Conservation (phyloP, 2,797 vertebrate genomes). For the Xenentodon cancila region DNA sequence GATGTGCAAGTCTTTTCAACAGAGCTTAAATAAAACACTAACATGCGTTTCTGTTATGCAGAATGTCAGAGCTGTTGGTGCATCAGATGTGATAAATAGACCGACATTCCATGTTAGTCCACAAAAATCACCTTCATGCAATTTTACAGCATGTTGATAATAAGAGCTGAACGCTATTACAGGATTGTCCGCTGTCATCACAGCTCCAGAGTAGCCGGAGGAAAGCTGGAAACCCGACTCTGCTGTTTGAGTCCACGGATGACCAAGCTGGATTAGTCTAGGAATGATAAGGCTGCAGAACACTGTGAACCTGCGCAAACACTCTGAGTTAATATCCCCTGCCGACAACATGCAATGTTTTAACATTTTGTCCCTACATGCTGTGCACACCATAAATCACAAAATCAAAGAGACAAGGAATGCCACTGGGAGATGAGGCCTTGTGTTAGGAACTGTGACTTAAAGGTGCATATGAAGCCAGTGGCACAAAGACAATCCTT, state of each 20-base stretch:
- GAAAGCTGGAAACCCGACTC: slow-evolving; percentile 72
- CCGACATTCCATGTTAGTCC: slow-evolving; percentile 37
- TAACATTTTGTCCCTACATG: slow-evolving; percentile 65
- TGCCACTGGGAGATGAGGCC: slow-evolving; percentile 37
- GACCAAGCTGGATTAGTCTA: slow-evolving; percentile 75
- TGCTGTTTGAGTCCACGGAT: slow-evolving; percentile 66
- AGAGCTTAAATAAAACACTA: neutral
- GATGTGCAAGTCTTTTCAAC: neutral
- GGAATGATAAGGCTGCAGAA: slow-evolving; percentile 75
- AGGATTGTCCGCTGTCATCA: slow-evolving; percentile 66
- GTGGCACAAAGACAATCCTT: slow-evolving; percentile 4
- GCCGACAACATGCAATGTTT: slow-evolving; percentile 75
- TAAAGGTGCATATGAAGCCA: slow-evolving; percentile 20
- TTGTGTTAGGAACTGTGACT: slow-evolving; percentile 16
- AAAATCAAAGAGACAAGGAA: slow-evolving; percentile 65
- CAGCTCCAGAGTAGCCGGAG: slow-evolving; percentile 50
- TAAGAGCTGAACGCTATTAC: slow-evolving; percentile 56
- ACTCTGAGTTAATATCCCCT: slow-evolving; percentile 55
- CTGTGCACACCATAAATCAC: slow-evolving; percentile 62
- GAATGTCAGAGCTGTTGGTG: slow-evolving; percentile 8
- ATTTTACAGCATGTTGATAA: slow-evolving; percentile 57
- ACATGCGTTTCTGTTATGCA: neutral
- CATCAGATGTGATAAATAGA: slow-evolving; percentile 35
- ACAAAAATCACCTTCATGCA: slow-evolving; percentile 48
- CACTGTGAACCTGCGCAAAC: slow-evolving; percentile 71